These are phyloP conservation scores for Calypte anna DNA, from an alignment of 2,113 vertebrate genomes.

Conservation along the genomic window DNA sequence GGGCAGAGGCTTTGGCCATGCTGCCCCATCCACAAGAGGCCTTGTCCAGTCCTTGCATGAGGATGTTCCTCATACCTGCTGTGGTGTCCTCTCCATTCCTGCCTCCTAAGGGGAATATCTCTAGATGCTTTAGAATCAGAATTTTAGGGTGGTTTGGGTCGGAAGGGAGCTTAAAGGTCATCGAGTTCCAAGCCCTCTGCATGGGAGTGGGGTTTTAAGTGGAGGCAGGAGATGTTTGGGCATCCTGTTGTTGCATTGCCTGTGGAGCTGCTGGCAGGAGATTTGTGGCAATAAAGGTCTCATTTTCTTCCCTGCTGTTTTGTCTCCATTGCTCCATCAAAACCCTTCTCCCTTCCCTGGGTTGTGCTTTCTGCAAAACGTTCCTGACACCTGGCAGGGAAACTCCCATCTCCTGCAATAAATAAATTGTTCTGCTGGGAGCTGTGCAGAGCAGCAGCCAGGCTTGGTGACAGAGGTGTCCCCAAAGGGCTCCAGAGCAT, in stretches of 20 bases:
- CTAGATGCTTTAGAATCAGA: neutral
- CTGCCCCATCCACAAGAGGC: accelerated
- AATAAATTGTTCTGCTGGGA: neutral
- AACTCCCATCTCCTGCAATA: neutral
- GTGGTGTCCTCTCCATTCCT: neutral
- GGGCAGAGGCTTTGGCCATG: accelerated
- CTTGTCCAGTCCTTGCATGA: neutral
- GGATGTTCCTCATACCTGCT: neutral
- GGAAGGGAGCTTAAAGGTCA: too few species aligned
- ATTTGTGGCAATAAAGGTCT: neutral
- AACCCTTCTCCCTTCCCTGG: neutral
- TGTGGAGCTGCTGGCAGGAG: neutral
- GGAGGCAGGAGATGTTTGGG: neutral
- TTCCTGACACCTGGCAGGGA: neutral
- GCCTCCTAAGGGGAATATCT: neutral
- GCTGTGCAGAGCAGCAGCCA: neutral
- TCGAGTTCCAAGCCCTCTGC: too few species aligned
- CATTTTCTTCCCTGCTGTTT: neutral
- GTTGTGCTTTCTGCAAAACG: neutral
- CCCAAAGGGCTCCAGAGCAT: neutral
- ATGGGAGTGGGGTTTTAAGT: too few species aligned
- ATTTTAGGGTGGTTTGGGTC: too few species aligned
- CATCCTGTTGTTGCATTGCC: accelerated
- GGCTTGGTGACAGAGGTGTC: neutral
- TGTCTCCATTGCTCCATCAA: neutral